phyloP scores from a whole-genome alignment of 2,797 vertebrate genomes.

The Coilia nasus region DNA sequence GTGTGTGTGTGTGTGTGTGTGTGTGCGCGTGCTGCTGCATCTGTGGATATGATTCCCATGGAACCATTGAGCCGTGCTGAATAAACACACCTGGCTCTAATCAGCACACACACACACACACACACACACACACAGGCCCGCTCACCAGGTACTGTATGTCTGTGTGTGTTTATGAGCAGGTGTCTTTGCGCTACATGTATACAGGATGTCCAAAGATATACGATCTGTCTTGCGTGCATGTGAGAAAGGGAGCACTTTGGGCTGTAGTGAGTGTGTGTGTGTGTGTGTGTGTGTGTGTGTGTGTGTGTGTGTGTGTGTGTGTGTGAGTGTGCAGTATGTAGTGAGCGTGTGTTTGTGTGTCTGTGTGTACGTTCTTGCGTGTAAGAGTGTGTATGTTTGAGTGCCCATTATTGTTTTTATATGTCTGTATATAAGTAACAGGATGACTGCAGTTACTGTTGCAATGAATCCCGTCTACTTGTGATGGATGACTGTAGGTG shows the following conservation, averaged over 20 bases:
- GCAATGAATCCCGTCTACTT: constrained; percentile 59
- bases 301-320: background rate
- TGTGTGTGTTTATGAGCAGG: background rate
- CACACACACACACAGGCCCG: background rate
- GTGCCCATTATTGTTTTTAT: too few species aligned
- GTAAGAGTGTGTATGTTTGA: background rate
- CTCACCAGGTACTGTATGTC: background rate
- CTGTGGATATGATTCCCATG: background rate
- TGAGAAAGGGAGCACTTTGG: background rate
- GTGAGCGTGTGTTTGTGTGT: too few species aligned
- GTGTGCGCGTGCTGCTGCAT: background rate
- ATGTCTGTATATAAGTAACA: background rate
- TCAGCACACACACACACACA: background rate
- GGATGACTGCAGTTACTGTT: constrained; percentile 12
- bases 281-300: too few species aligned
- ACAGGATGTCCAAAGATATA: background rate
- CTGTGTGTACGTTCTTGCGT: background rate
- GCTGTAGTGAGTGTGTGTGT: background rate
- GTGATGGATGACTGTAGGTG: background rate
- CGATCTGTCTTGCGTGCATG: background rate
- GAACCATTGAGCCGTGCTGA: background rate
- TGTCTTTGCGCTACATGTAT: background rate
- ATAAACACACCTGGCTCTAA: background rate
- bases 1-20: background rate
- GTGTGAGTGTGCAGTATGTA: background rate